Conservation (phyloP, 2,888 invertebrate genomes). For the Rhamphomyia laevipes region DNA sequence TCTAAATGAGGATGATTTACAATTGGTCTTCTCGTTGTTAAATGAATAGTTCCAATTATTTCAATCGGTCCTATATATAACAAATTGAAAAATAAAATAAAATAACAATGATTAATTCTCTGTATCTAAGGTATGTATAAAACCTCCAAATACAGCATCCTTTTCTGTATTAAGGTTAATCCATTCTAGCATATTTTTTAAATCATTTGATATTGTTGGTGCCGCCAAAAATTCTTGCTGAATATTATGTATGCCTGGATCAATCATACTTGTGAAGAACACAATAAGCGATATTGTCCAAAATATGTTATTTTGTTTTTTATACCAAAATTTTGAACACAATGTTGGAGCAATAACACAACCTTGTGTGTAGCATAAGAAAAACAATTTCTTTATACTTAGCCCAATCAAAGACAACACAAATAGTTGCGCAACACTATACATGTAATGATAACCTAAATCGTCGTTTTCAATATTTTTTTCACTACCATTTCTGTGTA, state of each 20-base stretch:
- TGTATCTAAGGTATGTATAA: too few relatives aligned
- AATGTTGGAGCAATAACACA: slow-evolving; percentile 54
- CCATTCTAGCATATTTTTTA: slow-evolving; percentile 71
- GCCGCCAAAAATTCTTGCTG: slow-evolving; percentile 40
- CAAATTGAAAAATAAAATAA: background rate
- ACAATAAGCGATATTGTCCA: slow-evolving; percentile 38
- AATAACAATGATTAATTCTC: background rate
- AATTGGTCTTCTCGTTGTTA: slow-evolving; percentile 64
- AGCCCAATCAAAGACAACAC: slow-evolving; percentile 43
- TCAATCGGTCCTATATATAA: slow-evolving; percentile 59
- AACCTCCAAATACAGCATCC: slow-evolving; percentile 59
- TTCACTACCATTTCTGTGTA: slow-evolving; percentile 7
- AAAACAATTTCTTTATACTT: slow-evolving; percentile 32
- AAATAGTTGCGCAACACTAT: slow-evolving; percentile 56
- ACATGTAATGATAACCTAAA: slow-evolving; percentile 40
- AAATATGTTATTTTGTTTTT: slow-evolving; percentile 35
- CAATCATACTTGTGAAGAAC: slow-evolving; percentile 39
- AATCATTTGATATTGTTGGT: slow-evolving; percentile 57
- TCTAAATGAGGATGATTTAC: slow-evolving; percentile 85
- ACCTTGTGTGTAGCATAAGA: slow-evolving; percentile 34
- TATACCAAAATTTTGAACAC: slow-evolving; percentile 46
- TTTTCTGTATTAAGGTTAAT: slow-evolving; percentile 49
- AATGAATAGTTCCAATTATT: slow-evolving; percentile 66
- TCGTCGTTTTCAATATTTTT: background rate
- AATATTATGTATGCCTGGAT: slow-evolving; percentile 35